Evolutionary conservation across 2,113 vertebrate genomes (phyloP).

Genomic region (Spea multiplicata): DNA sequence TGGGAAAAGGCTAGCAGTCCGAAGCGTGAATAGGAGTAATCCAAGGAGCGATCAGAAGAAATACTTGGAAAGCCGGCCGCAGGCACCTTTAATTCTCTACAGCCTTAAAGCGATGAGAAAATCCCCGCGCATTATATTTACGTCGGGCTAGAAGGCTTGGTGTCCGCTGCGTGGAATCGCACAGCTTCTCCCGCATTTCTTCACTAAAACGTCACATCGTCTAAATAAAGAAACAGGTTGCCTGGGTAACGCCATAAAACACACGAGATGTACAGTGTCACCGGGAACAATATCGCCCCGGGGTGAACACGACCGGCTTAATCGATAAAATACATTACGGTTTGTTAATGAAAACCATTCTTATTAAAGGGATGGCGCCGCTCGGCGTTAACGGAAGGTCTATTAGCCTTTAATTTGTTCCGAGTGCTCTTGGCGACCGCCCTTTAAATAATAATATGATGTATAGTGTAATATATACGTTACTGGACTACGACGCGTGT

Average conservation of each 20-base stretch:
- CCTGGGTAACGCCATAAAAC: neutral
- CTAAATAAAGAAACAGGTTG: neutral
- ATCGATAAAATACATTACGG: neutral
- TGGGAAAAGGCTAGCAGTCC: too few species aligned
- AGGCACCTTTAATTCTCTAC: too few species aligned
- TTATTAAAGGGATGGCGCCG: neutral
- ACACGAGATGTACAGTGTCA: neutral
- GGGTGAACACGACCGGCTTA: neutral
- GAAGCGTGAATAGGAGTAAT: too few species aligned
- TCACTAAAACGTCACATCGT: neutral
- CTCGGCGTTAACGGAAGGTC: neutral
- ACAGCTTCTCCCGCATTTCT: too few species aligned
- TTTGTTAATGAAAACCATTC: neutral
- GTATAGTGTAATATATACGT: too few species aligned
- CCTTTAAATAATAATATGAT: neutral
- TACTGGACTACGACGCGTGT: too few species aligned
- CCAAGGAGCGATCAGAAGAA: too few species aligned
- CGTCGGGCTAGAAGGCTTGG: too few species aligned
- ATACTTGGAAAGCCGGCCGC: too few species aligned
- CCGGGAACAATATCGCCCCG: neutral
- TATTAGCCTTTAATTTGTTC: neutral
- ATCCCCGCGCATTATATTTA: too few species aligned
- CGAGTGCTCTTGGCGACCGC: neutral
- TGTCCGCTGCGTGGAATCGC: too few species aligned
- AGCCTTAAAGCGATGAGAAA: too few species aligned